Percentiles rank a stretch among this genome's conserved stretches.
Conservation (phyloP, 2,113 vertebrate species). For the Petrocephalus microphthalmus region DNA sequence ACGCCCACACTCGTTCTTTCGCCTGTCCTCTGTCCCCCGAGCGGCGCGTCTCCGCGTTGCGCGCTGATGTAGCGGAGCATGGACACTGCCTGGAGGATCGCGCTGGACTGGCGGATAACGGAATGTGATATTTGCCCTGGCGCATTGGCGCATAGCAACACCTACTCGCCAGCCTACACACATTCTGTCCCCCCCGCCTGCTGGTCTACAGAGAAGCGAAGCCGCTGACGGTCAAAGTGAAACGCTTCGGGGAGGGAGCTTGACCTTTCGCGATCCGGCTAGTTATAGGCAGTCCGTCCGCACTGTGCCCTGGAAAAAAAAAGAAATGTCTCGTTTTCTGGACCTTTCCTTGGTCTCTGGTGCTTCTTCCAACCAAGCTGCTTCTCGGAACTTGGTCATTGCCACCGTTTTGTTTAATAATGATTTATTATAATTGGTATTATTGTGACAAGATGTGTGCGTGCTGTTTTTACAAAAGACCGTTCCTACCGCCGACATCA, state of each 20-base stretch:
- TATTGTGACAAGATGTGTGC: slow-evolving; percentile 42
- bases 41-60: background rate
- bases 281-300: background rate
- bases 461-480: slow-evolving; percentile 39
- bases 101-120: background rate
- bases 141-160: background rate
- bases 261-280: background rate
- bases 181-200: background rate
- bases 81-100: background rate
- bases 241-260: background rate
- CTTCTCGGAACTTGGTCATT: slow-evolving; percentile 25
- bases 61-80: too few species aligned
- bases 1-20: background rate
- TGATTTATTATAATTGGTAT: slow-evolving; percentile 29
- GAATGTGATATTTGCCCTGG: background rate
- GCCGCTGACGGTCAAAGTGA: background rate
- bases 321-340: background rate
- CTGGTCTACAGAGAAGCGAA: background rate
- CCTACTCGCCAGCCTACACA: slow-evolving; percentile 16
- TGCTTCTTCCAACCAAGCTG: slow-evolving; percentile 9
- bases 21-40: background rate
- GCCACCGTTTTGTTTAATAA: slow-evolving; percentile 27
- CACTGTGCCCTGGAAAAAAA: slow-evolving; percentile 9
- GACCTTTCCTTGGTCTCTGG: background rate
- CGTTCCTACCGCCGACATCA: slow-evolving; percentile 56